These are phyloP conservation scores for Bombyx mori DNA, from an alignment of 1,140 invertebrate species.

Conservation along the genomic window DNA sequence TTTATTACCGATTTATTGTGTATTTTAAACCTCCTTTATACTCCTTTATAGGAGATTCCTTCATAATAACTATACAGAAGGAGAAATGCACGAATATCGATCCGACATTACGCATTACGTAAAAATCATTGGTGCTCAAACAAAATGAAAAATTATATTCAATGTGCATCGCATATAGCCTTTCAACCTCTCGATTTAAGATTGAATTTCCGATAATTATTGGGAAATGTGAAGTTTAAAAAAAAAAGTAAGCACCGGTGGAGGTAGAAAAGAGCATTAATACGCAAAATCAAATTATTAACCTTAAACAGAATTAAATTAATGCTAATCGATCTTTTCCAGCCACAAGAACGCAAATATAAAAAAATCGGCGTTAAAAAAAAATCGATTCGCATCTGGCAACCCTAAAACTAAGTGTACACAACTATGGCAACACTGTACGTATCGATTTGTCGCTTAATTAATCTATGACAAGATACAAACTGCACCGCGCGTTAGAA, in stretches of 20 bases:
- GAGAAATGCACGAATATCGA: no score
- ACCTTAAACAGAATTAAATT: background rate
- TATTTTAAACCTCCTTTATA: no score
- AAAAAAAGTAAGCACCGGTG: slow-evolving; percentile 51
- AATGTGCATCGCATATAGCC: background rate
- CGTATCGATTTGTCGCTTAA: slow-evolving; percentile 8
- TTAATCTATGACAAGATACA: slow-evolving; percentile 15
- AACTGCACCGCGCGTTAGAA: background rate
- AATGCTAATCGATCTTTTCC: no score
- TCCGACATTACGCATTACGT: no score
- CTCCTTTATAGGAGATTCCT: no score
- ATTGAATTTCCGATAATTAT: background rate
- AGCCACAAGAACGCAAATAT: no score
- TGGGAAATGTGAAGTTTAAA: slow-evolving; percentile 7
- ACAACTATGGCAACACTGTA: slow-evolving; percentile 29
- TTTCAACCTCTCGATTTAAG: background rate
- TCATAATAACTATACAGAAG: no score
- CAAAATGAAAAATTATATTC: no score
- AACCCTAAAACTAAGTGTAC: background rate
- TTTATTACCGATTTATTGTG: no score
- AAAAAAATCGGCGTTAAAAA: no score
- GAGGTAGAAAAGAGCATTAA: slow-evolving; percentile 42
- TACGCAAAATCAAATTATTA: background rate
- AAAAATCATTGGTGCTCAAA: no score
- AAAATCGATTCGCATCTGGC: no score